These are phyloP conservation scores for Alfaro cultratus DNA, from an alignment of 2,797 vertebrate genomes.

Conservation along the genomic window DNA sequence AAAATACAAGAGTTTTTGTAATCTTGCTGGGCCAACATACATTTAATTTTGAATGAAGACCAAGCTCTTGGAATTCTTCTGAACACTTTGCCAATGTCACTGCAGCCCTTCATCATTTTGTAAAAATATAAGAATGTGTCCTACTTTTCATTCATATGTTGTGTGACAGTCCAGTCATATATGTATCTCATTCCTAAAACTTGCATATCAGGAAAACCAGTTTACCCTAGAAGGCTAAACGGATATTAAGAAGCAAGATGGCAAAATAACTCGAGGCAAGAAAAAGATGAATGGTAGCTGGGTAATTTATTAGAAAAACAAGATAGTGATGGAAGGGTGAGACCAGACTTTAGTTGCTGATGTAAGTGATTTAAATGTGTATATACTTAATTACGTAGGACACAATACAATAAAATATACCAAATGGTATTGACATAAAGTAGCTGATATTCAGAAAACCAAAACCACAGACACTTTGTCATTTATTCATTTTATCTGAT, in stretches of 20 bases:
- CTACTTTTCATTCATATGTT: neutral
- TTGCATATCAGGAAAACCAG: neutral
- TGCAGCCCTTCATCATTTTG: constrained; percentile 11
- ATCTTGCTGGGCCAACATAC: constrained; percentile 39
- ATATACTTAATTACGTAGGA: constrained; percentile 50
- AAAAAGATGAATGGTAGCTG: neutral
- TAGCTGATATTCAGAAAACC: constrained; percentile 14
- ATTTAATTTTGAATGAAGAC: constrained; percentile 30
- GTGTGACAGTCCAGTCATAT: neutral
- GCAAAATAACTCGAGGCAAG: neutral
- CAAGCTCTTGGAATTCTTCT: constrained; percentile 7
- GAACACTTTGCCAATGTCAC: constrained; percentile 19
- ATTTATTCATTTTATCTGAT: constrained; percentile 4
- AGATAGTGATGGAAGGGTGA: constrained; percentile 23
- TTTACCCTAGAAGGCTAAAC: neutral
- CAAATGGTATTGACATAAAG: neutral
- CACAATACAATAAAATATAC: no score
- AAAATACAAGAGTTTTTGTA: constrained; percentile 34
- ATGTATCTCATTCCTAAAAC: constrained; percentile 3
- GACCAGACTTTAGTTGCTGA: constrained; percentile 35
- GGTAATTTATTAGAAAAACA: constrained; percentile 13
- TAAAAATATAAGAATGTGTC: constrained; percentile 6
- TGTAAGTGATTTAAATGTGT: constrained; percentile 51
- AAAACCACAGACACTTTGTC: neutral
- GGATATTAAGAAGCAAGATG: constrained; percentile 3